phyloP scores from a whole-genome alignment of 1,140 invertebrate species.

The Nylanderia fulva region DNA sequence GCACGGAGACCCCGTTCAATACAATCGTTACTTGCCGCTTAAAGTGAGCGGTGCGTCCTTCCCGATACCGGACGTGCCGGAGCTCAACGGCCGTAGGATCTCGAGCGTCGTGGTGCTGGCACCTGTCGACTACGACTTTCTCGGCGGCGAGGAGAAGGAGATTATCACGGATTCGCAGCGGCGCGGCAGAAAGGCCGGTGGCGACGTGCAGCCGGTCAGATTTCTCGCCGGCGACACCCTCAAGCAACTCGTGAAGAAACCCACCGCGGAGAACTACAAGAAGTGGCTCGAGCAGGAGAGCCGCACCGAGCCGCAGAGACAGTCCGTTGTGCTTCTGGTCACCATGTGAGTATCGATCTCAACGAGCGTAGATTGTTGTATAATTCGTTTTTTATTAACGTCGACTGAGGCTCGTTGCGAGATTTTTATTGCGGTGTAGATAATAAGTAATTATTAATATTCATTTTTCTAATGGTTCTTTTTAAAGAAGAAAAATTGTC shows the following conservation, averaged over 20 bases:
- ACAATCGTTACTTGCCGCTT: constrained; percentile 93
- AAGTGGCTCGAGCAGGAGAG: constrained; percentile 92
- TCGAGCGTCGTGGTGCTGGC: constrained; percentile 93
- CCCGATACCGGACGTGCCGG: constrained; percentile 91
- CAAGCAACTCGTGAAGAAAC: constrained; percentile 91
- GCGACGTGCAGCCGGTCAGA: constrained; percentile 84
- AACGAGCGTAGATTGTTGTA: neutral
- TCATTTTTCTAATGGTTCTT: constrained; percentile 26
- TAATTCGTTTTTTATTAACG: constrained; percentile 50
- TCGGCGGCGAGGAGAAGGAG: constrained; percentile 78
- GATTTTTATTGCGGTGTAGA: too few relatives aligned
- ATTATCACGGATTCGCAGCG: constrained; percentile 72
- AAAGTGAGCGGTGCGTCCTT: constrained; percentile 94
- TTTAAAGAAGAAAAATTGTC: constrained; percentile 15
- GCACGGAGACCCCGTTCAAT: constrained; percentile 87
- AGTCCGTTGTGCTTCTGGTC: constrained; percentile 92
- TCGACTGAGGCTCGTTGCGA: too few relatives aligned
- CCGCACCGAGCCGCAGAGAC: constrained; percentile 89
- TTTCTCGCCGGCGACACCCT: constrained; percentile 89
- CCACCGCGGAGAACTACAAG: constrained; percentile 91
- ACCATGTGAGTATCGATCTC: constrained; percentile 89
- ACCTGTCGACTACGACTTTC: constrained; percentile 90
- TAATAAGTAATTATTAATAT: too few relatives aligned
- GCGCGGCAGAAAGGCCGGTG: constrained; percentile 76
- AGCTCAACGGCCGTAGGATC: constrained; percentile 90